phyloP scores from a whole-genome alignment of 2,113 vertebrate genomes.

The Rhineura floridana region DNA sequence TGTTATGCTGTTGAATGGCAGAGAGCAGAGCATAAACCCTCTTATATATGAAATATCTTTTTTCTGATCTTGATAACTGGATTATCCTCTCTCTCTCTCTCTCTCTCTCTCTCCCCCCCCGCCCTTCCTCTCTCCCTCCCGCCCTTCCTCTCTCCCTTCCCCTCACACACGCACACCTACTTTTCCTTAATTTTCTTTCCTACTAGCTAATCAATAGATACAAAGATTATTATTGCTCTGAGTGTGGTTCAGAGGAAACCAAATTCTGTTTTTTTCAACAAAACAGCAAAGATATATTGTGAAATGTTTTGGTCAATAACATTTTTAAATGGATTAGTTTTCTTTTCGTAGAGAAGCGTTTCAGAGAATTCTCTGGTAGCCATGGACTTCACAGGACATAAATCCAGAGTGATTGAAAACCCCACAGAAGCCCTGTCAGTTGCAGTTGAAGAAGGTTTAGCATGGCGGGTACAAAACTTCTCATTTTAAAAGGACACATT shows the following conservation, averaged over 20 bases:
- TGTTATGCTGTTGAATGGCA: background rate
- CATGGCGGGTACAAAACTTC: slow-evolving; percentile 88
- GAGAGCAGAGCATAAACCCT: background rate
- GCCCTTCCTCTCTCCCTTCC: too few species aligned
- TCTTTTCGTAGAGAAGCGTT: slow-evolving; percentile 88
- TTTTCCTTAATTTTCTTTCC: slow-evolving; percentile 14
- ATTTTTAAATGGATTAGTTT: background rate
- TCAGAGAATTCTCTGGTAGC: slow-evolving; percentile 98
- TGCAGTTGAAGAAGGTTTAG: slow-evolving; percentile 94
- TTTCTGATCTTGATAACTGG: slow-evolving; percentile 3
- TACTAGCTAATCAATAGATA: slow-evolving; percentile 38
- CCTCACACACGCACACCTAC: too few species aligned
- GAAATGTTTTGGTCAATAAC: slow-evolving; percentile 29
- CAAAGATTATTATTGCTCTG: slow-evolving; percentile 39
- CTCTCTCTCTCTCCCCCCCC: too few species aligned
- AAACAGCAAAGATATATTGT: slow-evolving; percentile 20
- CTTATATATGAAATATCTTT: background rate
- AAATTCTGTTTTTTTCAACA: slow-evolving; percentile 30
- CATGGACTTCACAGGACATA: slow-evolving; percentile 98
- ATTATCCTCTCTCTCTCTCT: too few species aligned
- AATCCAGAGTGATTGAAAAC: slow-evolving; percentile 94
- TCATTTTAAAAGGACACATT: slow-evolving; percentile 39
- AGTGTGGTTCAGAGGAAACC: slow-evolving; percentile 28
- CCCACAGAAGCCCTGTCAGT: slow-evolving; percentile 93
- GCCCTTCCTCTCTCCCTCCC: too few species aligned